phyloP scores from a whole-genome alignment of 2,888 invertebrate genomes.

The Cephus rjabovi region DNA sequence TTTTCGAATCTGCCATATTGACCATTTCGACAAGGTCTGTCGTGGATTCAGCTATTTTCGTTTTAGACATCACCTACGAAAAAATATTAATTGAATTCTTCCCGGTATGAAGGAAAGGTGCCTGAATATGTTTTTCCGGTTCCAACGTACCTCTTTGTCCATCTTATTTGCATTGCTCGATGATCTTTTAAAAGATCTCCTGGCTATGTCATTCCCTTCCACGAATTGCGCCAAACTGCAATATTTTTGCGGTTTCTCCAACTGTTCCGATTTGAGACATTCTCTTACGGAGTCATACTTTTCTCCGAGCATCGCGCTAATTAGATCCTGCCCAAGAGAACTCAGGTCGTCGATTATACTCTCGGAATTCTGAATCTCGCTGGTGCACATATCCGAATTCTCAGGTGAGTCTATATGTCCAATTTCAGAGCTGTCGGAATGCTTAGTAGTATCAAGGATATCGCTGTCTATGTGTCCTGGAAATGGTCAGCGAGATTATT shows the following conservation, averaged over 20 bases:
- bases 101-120: background rate
- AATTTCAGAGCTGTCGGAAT: conserved; percentile 66
- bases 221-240: conserved; percentile 86
- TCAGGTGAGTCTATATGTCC: conserved; percentile 88
- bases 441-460: conserved; percentile 56
- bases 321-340: conserved; percentile 76
- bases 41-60: conserved; percentile 28
- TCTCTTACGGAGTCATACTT: conserved; percentile 72
- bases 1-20: background rate
- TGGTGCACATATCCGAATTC: conserved; percentile 77
- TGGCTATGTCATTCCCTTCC: conserved; percentile 85
- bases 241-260: conserved; percentile 74
- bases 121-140: conserved; percentile 43
- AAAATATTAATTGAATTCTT: background rate
- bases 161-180: conserved; percentile 19
- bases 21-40: conserved; percentile 4
- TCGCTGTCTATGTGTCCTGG: conserved; percentile 59
- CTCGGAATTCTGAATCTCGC: conserved; percentile 82
- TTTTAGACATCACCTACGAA: conserved; percentile 8
- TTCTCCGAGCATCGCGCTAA: conserved; percentile 76
- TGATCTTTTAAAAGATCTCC: conserved; percentile 77
- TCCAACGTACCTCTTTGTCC: conserved; percentile 23
- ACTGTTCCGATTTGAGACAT: conserved; percentile 68
- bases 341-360: conserved; percentile 84
- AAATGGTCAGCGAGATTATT: conserved; percentile 52